These are phyloP conservation scores for Laspeyria flexula DNA, from an alignment of 2,888 invertebrate species.

Conservation along the genomic window DNA sequence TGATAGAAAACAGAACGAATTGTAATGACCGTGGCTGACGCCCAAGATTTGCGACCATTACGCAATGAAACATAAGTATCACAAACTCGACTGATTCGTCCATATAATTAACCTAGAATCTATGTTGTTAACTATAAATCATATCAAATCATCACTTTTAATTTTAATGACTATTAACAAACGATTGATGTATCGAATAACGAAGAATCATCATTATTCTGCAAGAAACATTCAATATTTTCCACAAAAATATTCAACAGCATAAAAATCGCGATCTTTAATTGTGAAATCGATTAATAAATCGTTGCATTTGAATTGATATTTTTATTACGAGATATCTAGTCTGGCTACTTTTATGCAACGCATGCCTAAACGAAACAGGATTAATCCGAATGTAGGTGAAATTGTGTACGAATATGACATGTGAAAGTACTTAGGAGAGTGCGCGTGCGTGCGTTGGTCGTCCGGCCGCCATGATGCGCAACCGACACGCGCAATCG, in stretches of 20 bases:
- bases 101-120: conserved; percentile 55
- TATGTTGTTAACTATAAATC: conserved; percentile 36
- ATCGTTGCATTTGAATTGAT: conserved; percentile 3
- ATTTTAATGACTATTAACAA: conserved; percentile 16
- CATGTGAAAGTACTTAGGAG: conserved; percentile 73
- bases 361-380: conserved; percentile 36
- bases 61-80: conserved; percentile 50
- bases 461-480: conserved; percentile 60
- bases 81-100: conserved; percentile 36
- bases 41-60: conserved; percentile 48
- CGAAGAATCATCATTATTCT: conserved; percentile 8
- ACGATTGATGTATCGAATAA: not conserved
- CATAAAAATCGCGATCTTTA: not conserved
- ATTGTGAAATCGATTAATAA: conserved; percentile 4
- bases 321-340: conserved; percentile 17
- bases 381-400: conserved; percentile 63
- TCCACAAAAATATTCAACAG: not conserved
- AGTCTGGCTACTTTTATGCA: conserved; percentile 10
- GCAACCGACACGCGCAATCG: conserved; percentile 66
- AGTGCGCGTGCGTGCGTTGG: conserved; percentile 51
- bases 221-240: conserved; percentile 8
- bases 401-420: conserved; percentile 63
- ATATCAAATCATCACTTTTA: conserved; percentile 24
- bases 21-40: conserved; percentile 30
- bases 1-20: conserved; percentile 47